Conservation (phyloP, 2,888 invertebrate genomes). For the Microctonus hyperodae region DNA sequence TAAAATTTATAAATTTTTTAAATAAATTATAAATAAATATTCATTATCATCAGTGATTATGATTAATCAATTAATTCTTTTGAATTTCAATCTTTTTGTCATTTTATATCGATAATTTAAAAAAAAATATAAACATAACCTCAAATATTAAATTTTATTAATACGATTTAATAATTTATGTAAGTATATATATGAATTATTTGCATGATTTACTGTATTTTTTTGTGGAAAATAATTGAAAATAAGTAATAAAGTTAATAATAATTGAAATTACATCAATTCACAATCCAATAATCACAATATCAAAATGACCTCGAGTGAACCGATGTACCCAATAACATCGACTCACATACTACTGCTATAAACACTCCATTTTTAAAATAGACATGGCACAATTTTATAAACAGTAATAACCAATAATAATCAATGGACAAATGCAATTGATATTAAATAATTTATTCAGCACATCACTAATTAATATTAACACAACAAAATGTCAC, state of each 20-base stretch:
- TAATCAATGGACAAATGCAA: conserved; percentile 22
- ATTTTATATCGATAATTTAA: no score
- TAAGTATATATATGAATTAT: no score
- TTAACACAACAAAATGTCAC: not conserved
- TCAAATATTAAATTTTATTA: no score
- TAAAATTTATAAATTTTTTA: conserved; percentile 37
- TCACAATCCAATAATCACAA: conserved; percentile 29
- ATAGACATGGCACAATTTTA: conserved; percentile 6
- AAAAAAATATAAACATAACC: no score
- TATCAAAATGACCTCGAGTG: conserved; percentile 45
- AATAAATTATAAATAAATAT: no score
- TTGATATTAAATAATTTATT: conserved; percentile 8
- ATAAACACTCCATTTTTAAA: conserved; percentile 45
- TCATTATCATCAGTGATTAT: no score
- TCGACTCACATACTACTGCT: conserved; percentile 42
- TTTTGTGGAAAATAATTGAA: not conserved
- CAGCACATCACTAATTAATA: not conserved
- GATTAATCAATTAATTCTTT: not conserved
- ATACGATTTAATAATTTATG: no score
- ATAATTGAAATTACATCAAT: conserved; percentile 17
- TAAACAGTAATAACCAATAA: not conserved
- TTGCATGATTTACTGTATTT: no score
- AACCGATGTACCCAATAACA: conserved; percentile 50
- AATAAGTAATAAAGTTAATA: not conserved
- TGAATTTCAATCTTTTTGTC: no score